Evolutionary conservation across 2,888 invertebrate genomes (phyloP).

Genomic region (Bellardia bayeri): DNA sequence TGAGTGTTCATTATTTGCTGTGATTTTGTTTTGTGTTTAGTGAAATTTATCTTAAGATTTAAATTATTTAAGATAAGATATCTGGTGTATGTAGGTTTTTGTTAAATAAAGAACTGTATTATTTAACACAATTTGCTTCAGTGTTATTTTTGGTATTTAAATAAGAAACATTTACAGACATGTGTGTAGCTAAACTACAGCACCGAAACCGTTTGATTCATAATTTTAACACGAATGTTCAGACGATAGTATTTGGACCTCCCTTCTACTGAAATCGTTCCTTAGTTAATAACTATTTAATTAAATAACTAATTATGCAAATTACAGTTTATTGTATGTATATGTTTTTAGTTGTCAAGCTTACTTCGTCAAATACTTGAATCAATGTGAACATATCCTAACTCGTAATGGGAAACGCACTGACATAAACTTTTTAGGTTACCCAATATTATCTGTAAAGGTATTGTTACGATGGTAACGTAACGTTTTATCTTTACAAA

Average conservation of each 20-base stretch:
- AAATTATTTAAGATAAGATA: slow-evolving; percentile 52
- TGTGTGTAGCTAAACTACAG: not conserved
- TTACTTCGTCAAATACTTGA: too few species aligned
- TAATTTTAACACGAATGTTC: too few species aligned
- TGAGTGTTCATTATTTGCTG: not conserved
- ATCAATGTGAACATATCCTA: too few species aligned
- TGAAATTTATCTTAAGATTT: slow-evolving; percentile 18
- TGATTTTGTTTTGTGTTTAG: slow-evolving; percentile 13
- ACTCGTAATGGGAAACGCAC: too few species aligned
- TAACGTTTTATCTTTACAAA: not conserved
- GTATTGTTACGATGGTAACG: not conserved
- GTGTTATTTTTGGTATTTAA: slow-evolving; percentile 2
- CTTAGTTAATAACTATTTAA: too few species aligned
- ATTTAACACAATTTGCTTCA: slow-evolving; percentile 7
- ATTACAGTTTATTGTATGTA: too few species aligned
- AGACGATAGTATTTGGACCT: too few species aligned
- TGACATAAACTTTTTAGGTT: too few species aligned
- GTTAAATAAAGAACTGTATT: not conserved
- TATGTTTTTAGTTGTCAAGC: too few species aligned
- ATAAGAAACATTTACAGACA: not conserved
- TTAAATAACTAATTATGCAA: too few species aligned
- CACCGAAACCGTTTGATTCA: too few species aligned
- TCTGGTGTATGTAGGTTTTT: not conserved
- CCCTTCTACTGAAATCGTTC: too few species aligned
- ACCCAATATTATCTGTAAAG: not conserved